Evolutionary conservation across 1,140 invertebrate species (phyloP).

Genomic region (Drosophila ogumai): DNA sequence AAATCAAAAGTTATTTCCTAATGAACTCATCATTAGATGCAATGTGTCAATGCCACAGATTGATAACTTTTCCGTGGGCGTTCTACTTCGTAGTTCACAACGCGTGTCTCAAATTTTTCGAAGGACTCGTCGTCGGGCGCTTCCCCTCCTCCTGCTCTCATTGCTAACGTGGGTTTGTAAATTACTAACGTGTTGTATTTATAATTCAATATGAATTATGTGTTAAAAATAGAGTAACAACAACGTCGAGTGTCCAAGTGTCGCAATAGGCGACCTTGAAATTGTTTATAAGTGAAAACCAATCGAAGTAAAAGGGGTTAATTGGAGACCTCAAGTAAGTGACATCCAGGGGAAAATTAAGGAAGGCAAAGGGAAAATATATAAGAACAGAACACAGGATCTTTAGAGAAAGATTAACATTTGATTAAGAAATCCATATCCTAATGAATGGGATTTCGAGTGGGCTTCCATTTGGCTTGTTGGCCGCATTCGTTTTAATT

Average conservation of each 20-base stretch:
- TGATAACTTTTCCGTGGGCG: background rate
- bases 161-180: constrained; percentile 11
- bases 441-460: constrained; percentile 5
- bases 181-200: constrained; percentile 46
- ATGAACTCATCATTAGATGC: background rate
- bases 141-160: background rate
- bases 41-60: background rate
- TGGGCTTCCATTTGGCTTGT: constrained; percentile 5
- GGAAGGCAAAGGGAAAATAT: background rate
- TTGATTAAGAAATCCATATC: background rate
- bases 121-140: constrained; percentile 6
- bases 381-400: background rate
- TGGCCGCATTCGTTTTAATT: constrained; percentile 10
- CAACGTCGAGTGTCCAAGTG: constrained; percentile 13
- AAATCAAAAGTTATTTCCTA: background rate
- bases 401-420: background rate
- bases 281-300: constrained; percentile 19
- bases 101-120: background rate
- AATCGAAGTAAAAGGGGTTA: constrained; percentile 37
- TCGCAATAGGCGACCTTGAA: constrained; percentile 42
- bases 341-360: background rate
- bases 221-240: constrained; percentile 45
- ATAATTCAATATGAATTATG: constrained; percentile 59
- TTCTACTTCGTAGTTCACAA: background rate
- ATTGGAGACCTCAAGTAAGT: constrained; percentile 5